phyloP scores from a whole-genome alignment of 2,113 vertebrate species.

The Ophiodon elongatus region DNA sequence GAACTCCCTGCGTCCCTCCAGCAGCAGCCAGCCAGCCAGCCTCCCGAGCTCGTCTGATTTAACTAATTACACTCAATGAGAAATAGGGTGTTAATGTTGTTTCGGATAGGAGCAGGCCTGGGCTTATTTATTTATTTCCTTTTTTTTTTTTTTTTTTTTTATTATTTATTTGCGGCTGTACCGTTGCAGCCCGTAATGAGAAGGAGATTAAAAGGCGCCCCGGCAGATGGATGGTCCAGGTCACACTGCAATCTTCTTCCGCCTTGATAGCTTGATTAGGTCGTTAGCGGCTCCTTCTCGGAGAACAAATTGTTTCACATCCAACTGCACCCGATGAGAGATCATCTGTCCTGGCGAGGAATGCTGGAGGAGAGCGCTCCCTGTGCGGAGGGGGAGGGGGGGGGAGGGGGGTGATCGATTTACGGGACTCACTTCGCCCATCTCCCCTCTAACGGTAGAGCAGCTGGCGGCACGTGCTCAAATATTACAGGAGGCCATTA shows the following conservation, averaged over 20 bases:
- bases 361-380: slow-evolving; percentile 74
- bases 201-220: slow-evolving; percentile 92
- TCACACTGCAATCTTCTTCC: slow-evolving; percentile 97
- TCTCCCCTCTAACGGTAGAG: slow-evolving; percentile 77
- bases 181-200: slow-evolving; percentile 85
- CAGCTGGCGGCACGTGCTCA: slow-evolving; percentile 3
- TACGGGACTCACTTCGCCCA: slow-evolving; percentile 80
- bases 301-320: slow-evolving; percentile 95
- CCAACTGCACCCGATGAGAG: slow-evolving; percentile 93
- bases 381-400: slow-evolving; percentile 9
- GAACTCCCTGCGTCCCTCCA: slow-evolving; percentile 80
- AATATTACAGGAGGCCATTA: slow-evolving; percentile 6
- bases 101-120: slow-evolving; percentile 82
- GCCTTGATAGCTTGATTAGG: slow-evolving; percentile 99
- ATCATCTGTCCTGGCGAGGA: slow-evolving; percentile 87
- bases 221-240: slow-evolving; percentile 97
- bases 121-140: slow-evolving; percentile 75
- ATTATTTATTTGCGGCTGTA: slow-evolving; percentile 80
- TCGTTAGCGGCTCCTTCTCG: slow-evolving; percentile 92
- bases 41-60: slow-evolving; percentile 92
- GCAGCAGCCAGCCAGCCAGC: slow-evolving; percentile 47
- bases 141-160: slow-evolving; percentile 57
- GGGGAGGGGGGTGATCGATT: slow-evolving; percentile 83
- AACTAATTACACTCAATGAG: slow-evolving; percentile 97
- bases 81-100: slow-evolving; percentile 99